Evolutionary conservation across 2,888 invertebrate species (phyloP).

Genomic region (Rhagonycha lutea): DNA sequence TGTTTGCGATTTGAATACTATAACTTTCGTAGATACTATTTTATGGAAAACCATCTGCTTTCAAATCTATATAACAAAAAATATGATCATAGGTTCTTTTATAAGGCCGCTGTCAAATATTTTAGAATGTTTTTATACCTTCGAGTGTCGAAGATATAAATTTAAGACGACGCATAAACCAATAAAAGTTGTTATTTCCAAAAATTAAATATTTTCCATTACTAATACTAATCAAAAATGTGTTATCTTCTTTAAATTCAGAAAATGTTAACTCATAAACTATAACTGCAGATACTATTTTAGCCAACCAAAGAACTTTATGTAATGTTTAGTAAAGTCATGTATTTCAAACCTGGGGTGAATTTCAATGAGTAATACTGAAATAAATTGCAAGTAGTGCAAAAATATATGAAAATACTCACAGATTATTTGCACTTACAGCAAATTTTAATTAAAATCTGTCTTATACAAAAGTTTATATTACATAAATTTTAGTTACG

Average conservation of each 20-base stretch:
- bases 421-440: not conserved
- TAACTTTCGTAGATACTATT: conserved; percentile 13
- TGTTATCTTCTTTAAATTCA: not conserved
- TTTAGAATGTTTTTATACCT: conserved; percentile 13
- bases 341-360: not conserved
- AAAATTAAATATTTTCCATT: not conserved
- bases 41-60: conserved; percentile 12
- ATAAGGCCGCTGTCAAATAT: conserved; percentile 20
- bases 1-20: conserved; percentile 6
- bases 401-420: not conserved
- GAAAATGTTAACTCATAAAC: not conserved
- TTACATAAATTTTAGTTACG: too few relatives aligned
- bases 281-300: not conserved
- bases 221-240: not conserved
- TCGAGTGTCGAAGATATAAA: not conserved
- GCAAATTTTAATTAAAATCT: not conserved
- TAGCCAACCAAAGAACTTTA: not conserved
- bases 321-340: not conserved
- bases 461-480: not conserved
- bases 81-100: conserved; percentile 17
- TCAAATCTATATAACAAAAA: conserved; percentile 21
- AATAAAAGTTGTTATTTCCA: not conserved
- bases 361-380: not conserved
- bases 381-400: not conserved
- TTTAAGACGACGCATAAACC: not conserved